Conservation (phyloP, 2,888 invertebrate genomes). For the Chymomyza procnemis region DNA sequence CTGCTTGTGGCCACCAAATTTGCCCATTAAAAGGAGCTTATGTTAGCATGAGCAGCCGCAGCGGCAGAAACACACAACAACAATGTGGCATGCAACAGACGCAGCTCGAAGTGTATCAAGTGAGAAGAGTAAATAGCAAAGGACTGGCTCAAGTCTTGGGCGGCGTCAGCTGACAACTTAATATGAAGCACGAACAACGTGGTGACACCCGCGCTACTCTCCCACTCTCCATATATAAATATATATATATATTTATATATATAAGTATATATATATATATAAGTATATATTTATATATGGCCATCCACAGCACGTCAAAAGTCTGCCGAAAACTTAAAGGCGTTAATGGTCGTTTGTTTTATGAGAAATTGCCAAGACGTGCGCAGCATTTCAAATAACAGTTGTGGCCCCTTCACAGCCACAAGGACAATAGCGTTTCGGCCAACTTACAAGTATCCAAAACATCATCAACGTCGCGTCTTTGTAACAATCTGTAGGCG, state of each 20-base stretch:
- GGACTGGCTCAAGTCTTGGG: slow-evolving; percentile 37
- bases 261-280: neutral
- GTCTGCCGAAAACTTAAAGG: slow-evolving; percentile 72
- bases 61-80: neutral
- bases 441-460: slow-evolving; percentile 19
- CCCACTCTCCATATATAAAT: too few relatives aligned
- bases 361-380: slow-evolving; percentile 79
- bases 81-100: slow-evolving; percentile 10
- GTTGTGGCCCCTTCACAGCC: slow-evolving; percentile 1
- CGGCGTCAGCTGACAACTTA: slow-evolving; percentile 58
- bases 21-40: slow-evolving; percentile 66
- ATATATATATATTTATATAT: too few relatives aligned
- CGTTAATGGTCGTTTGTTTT: slow-evolving; percentile 78
- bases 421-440: slow-evolving; percentile 23
- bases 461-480: slow-evolving; percentile 13
- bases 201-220: slow-evolving; percentile 47
- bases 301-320: slow-evolving; percentile 46
- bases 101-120: neutral
- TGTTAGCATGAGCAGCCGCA: slow-evolving; percentile 38
- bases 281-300: neutral
- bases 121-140: slow-evolving; percentile 17
- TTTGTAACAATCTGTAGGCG: slow-evolving; percentile 8
- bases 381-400: slow-evolving; percentile 60
- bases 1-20: slow-evolving; percentile 8
- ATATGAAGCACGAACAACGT: slow-evolving; percentile 68